These are phyloP conservation scores for Eunapius fragilis DNA, from an alignment of 37 sponge, comb jelly and placozoan species.

Conservation along the genomic window DNA sequence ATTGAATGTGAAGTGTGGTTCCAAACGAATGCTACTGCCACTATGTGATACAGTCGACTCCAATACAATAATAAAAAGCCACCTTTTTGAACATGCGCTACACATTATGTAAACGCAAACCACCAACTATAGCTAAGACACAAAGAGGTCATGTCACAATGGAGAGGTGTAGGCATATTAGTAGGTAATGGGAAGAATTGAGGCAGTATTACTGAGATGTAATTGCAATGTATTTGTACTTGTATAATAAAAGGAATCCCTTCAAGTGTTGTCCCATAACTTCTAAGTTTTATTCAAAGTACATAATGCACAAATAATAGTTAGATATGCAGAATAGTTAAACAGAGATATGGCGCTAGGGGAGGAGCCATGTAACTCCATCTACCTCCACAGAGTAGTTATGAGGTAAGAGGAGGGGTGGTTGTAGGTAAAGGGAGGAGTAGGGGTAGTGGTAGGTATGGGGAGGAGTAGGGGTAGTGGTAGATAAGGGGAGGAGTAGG, in stretches of 20 bases:
- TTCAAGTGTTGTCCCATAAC: not conserved
- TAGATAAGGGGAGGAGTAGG: not conserved
- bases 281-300: not conserved
- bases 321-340: not conserved
- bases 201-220: not conserved
- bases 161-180: not conserved
- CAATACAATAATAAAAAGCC: no score
- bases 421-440: no score
- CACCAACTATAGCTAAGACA: not conserved
- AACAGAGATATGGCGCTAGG: not conserved
- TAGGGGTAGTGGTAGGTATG: no score
- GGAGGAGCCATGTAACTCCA: not conserved
- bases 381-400: not conserved
- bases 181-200: not conserved
- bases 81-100: no score
- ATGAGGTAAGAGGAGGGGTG: no score
- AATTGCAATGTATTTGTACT: not conserved
- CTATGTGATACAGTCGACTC: not conserved
- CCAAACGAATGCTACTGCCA: no score
- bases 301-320: not conserved
- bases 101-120: no score
- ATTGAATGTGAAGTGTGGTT: no score
- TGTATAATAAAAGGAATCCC: not conserved
- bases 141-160: not conserved
- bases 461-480: no score